Evolutionary conservation across 2,797 vertebrate genomes (phyloP).

Genomic region (Tarsius wallacei): DNA sequence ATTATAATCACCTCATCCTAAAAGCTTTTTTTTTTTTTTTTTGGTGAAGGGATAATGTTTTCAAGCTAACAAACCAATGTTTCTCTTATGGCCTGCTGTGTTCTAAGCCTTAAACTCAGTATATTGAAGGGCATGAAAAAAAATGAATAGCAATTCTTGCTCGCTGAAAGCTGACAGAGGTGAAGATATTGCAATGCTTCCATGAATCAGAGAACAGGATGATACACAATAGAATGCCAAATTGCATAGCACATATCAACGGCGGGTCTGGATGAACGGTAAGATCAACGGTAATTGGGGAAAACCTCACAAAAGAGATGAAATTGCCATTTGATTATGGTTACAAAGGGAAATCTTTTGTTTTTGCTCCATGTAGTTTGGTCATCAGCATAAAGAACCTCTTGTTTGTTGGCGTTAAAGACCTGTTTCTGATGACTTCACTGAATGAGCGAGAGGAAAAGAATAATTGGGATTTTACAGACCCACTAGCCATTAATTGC

Average conservation of each 20-base stretch:
- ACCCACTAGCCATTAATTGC: not conserved
- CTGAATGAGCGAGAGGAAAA: not conserved
- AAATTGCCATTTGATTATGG: not conserved
- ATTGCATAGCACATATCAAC: not conserved
- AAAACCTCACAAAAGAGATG: not conserved
- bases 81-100: not conserved
- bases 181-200: not conserved
- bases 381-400: not conserved
- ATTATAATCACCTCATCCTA: not conserved
- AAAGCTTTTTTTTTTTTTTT: not conserved
- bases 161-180: not conserved
- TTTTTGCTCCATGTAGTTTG: not conserved
- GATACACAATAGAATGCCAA: not conserved
- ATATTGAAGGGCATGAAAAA: not conserved
- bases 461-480: not conserved
- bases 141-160: not conserved
- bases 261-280: not conserved
- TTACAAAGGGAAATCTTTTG: slow-evolving; percentile 1
- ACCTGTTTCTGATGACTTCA: not conserved
- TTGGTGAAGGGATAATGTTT: not conserved
- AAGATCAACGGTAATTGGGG: not conserved
- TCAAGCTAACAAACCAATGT: not conserved
- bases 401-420: not conserved
- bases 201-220: not conserved
- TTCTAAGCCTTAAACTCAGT: not conserved